Conservation (phyloP, 2,113 vertebrate species). For the Centropus bengalensis region DNA sequence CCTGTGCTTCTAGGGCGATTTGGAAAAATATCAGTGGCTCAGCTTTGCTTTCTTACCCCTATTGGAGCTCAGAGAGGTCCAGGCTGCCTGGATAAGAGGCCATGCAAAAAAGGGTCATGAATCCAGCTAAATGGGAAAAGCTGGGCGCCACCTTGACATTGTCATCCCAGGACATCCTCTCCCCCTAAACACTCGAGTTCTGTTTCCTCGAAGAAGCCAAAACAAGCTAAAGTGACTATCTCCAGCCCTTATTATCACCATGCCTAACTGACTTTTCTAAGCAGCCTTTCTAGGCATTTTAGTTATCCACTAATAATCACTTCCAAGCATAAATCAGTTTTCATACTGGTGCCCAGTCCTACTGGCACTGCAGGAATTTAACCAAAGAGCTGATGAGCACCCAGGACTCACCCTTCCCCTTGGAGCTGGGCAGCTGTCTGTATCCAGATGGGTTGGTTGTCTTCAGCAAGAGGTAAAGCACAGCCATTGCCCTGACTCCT, state of each 20-base stretch:
- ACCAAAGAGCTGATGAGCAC: neutral
- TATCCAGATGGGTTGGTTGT: conserved; percentile 6
- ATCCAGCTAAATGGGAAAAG: neutral
- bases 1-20: neutral
- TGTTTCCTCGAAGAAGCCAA: neutral
- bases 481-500: conserved; percentile 34
- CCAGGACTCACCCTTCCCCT: conserved; percentile 41
- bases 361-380: neutral
- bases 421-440: conserved; percentile 62
- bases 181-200: fast-evolving
- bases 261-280: neutral
- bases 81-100: neutral
- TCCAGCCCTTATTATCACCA: neutral
- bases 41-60: neutral
- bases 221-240: neutral
- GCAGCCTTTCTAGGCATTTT: neutral
- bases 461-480: conserved; percentile 62
- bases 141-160: neutral
- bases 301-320: neutral
- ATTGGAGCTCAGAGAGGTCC: neutral
- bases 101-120: neutral
- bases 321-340: neutral
- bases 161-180: neutral
- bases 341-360: neutral
- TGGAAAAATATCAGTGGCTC: neutral